Conservation (phyloP, 2,797 vertebrate species). For the Aselliscus stoliczkanus region DNA sequence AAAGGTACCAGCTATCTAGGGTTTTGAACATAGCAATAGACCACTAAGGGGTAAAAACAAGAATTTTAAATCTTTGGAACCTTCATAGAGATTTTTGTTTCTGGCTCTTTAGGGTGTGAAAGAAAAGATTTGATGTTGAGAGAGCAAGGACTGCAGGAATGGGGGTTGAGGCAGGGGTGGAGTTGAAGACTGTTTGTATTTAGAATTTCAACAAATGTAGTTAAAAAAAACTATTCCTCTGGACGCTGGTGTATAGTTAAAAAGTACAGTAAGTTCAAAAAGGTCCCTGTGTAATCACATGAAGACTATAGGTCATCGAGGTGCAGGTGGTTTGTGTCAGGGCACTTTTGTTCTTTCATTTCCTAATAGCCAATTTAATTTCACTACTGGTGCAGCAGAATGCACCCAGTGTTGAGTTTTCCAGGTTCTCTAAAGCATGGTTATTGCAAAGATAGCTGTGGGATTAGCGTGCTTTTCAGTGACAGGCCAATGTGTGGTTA, state of each 20-base stretch:
- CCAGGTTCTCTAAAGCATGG: neutral
- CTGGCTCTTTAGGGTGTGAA: slow-evolving; percentile 9
- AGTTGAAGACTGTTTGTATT: neutral
- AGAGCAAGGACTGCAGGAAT: neutral
- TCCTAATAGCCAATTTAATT: slow-evolving; percentile 16
- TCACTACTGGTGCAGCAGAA: neutral
- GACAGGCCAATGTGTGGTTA: neutral
- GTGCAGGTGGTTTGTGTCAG: neutral
- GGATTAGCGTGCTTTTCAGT: neutral
- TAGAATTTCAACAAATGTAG: slow-evolving; percentile 27
- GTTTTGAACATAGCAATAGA: slow-evolving; percentile 35
- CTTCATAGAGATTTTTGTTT: slow-evolving; percentile 30
- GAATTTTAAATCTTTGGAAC: neutral
- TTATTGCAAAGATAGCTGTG: neutral
- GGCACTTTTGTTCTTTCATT: neutral
- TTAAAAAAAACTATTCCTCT: neutral
- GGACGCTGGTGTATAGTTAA: neutral
- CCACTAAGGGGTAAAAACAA: neutral
- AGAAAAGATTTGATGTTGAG: neutral
- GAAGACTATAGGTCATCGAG: neutral
- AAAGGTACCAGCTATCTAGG: neutral
- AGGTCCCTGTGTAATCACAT: neutral
- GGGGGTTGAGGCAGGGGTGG: neutral
- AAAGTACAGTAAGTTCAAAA: neutral
- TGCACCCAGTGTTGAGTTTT: neutral